Evolutionary conservation across 1,140 invertebrate species (phyloP).

Genomic region (Sarcophaga bullata): DNA sequence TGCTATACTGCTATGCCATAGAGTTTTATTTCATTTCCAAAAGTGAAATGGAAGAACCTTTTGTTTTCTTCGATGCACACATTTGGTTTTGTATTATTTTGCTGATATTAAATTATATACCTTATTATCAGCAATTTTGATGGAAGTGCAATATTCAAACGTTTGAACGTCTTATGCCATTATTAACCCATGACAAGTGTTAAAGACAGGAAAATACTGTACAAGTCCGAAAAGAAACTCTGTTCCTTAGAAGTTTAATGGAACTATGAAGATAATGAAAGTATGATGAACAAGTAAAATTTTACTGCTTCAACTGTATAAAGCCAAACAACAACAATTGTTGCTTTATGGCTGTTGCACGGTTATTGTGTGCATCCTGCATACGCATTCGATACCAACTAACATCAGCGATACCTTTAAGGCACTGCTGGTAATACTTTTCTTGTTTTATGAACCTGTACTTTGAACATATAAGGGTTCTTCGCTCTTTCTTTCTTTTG

Average conservation of each 20-base stretch:
- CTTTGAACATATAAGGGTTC: not conserved
- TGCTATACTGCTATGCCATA: too few relatives aligned
- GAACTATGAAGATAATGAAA: not conserved
- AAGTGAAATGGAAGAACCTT: not conserved
- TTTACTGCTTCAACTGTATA: slow-evolving; percentile 25
- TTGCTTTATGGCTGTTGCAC: slow-evolving; percentile 28
- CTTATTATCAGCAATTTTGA: slow-evolving; percentile 36
- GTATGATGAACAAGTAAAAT: slow-evolving; percentile 22
- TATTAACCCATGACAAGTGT: not conserved
- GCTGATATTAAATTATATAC: slow-evolving; percentile 37
- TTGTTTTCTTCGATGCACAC: not conserved
- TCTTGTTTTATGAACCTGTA: not conserved
- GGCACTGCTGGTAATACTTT: not conserved
- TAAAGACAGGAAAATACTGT: too few relatives aligned
- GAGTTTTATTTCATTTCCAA: too few relatives aligned
- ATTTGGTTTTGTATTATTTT: too few relatives aligned
- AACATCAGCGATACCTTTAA: not conserved
- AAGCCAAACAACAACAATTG: slow-evolving; percentile 39
- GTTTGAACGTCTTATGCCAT: not conserved
- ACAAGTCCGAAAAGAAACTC: too few relatives aligned
- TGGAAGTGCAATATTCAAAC: not conserved
- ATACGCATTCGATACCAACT: not conserved
- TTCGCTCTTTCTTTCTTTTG: not conserved
- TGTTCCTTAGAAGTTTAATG: too few relatives aligned
- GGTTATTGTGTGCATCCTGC: not conserved